phyloP scores from a whole-genome alignment of 2,797 vertebrate genomes.

The Crax fasciolata region DNA sequence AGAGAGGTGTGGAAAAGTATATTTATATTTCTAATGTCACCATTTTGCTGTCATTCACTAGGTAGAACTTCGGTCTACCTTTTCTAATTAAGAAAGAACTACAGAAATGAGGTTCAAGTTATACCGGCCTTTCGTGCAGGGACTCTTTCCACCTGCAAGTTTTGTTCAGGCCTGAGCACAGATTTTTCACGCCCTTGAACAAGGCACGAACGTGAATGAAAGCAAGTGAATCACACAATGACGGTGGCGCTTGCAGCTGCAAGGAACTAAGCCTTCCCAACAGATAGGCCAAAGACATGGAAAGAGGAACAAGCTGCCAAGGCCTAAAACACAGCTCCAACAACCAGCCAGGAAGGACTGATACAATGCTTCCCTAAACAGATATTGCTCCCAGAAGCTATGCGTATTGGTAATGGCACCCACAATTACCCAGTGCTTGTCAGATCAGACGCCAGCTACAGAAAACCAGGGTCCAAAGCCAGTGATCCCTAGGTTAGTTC shows the following conservation, averaged over 20 bases:
- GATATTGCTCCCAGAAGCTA: neutral
- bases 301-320: neutral
- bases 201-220: neutral
- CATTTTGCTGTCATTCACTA: neutral
- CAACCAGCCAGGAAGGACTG: neutral
- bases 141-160: neutral
- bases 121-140: neutral
- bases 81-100: neutral
- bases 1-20: neutral
- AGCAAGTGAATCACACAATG: neutral
- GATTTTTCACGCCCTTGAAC: neutral
- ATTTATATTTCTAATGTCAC: neutral
- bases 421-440: neutral
- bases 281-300: neutral
- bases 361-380: neutral
- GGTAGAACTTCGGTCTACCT: neutral
- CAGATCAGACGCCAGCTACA: neutral
- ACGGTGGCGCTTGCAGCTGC: neutral
- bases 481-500: neutral
- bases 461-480: neutral
- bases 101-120: neutral
- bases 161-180: neutral
- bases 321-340: neutral
- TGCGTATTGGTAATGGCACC: neutral
- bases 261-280: neutral